Percentiles rank a stretch among this genome's conserved stretches.
Evolutionary conservation across 2,888 invertebrate genomes (phyloP).

Genomic region (Lucinisca nassula): DNA sequence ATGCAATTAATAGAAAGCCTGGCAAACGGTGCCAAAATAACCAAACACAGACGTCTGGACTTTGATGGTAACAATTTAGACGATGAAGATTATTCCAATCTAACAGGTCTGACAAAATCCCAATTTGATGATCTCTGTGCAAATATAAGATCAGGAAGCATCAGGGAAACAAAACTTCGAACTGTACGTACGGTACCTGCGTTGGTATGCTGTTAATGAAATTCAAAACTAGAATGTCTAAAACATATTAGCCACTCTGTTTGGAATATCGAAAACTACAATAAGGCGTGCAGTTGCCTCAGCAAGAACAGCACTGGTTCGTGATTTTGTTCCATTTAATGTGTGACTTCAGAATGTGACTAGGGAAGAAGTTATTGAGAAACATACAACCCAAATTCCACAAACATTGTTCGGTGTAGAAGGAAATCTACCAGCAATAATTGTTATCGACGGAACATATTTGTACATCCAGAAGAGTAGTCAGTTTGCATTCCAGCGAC

Average conservation of each 20-base stretch:
- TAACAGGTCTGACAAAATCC: conserved; percentile 34
- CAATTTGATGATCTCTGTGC: conserved; percentile 48
- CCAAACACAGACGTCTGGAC: neutral
- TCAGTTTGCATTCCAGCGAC: conserved; percentile 50
- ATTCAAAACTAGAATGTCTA: conserved; percentile 47
- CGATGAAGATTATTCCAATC: conserved; percentile 10
- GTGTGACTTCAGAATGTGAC: conserved; percentile 38
- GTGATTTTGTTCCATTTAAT: conserved; percentile 34
- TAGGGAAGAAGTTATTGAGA: conserved; percentile 38
- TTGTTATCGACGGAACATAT: conserved; percentile 65
- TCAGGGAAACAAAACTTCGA: conserved; percentile 40
- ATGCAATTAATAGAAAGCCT: neutral
- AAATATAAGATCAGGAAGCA: neutral
- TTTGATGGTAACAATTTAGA: conserved; percentile 30
- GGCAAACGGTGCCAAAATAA: neutral
- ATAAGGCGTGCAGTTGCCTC: conserved; percentile 43
- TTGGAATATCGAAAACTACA: conserved; percentile 45
- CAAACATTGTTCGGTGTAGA: conserved; percentile 31
- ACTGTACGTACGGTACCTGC: conserved; percentile 34
- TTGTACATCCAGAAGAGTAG: conserved; percentile 58
- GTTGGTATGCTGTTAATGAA: conserved; percentile 55
- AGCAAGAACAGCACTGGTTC: conserved; percentile 38
- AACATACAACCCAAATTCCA: conserved; percentile 59
- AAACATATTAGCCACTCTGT: conserved; percentile 48
- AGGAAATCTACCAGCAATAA: conserved; percentile 19